These are phyloP conservation scores for Phalacrocorax carbo DNA, from an alignment of 2,113 vertebrate genomes.

Conservation along the genomic window DNA sequence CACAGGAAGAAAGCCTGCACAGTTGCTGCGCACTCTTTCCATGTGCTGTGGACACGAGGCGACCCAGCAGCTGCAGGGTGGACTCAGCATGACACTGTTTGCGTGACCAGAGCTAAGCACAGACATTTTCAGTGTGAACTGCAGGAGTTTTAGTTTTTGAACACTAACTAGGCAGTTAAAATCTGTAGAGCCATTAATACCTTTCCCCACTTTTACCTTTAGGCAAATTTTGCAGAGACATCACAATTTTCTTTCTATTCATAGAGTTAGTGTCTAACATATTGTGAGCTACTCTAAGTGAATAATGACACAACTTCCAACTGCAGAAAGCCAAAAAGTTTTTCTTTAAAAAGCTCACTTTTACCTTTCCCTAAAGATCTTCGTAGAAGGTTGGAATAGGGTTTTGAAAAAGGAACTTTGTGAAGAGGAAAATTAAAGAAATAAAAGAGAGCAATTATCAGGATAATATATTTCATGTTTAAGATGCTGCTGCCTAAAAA, in stretches of 20 bases:
- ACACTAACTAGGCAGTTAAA: not conserved
- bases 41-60: fast-evolving
- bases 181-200: not conserved
- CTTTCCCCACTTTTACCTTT: not conserved
- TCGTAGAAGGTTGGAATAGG: not conserved
- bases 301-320: not conserved
- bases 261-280: not conserved
- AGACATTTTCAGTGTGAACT: not conserved
- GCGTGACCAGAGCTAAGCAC: not conserved
- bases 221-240: not conserved
- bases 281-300: not conserved
- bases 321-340: fast-evolving
- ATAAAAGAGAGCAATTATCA: not conserved
- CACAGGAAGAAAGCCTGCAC: not conserved
- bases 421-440: not conserved
- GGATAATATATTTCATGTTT: not conserved
- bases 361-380: not conserved
- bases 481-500: not conserved
- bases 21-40: fast-evolving
- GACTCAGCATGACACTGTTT: not conserved
- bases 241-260: not conserved
- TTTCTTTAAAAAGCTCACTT: not conserved
- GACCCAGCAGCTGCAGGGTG: not conserved
- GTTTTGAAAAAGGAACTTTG: not conserved
- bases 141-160: not conserved